Conservation (phyloP, 2,888 invertebrate genomes). For the Belgica antarctica region DNA sequence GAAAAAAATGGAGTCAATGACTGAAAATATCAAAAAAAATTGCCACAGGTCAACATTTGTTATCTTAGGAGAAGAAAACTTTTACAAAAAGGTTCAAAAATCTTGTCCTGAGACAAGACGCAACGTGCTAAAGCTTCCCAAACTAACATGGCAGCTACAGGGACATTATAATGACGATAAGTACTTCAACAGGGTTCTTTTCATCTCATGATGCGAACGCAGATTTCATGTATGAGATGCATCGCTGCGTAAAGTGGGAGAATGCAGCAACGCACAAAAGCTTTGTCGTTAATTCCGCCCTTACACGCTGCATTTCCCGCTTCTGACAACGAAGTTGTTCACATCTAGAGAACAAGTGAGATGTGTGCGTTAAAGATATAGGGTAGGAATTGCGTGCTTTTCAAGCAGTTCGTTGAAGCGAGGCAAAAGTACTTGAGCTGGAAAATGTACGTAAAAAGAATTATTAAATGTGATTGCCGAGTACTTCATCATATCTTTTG, state of each 20-base stretch:
- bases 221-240: background rate
- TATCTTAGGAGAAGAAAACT: too few species aligned
- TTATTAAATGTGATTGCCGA: background rate
- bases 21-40: too few species aligned
- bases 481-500: conserved; percentile 30
- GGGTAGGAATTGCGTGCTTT: conserved; percentile 36
- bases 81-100: too few species aligned
- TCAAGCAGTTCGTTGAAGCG: conserved; percentile 20
- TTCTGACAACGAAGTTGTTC: background rate
- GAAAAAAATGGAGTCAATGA: too few species aligned
- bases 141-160: too few species aligned
- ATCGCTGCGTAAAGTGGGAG: background rate
- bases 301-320: background rate
- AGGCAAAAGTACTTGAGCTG: conserved; percentile 8
- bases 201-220: background rate
- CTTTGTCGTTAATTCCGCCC: conserved; percentile 8
- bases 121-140: too few species aligned
- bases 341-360: conserved; percentile 29
- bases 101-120: too few species aligned
- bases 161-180: too few species aligned
- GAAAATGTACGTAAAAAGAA: conserved; percentile 22
- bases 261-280: conserved; percentile 21
- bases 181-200: too few species aligned
- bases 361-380: conserved; percentile 26
- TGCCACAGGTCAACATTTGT: too few species aligned